Conservation (phyloP, 2,113 vertebrate species). For the Pseudopipra pipra region DNA sequence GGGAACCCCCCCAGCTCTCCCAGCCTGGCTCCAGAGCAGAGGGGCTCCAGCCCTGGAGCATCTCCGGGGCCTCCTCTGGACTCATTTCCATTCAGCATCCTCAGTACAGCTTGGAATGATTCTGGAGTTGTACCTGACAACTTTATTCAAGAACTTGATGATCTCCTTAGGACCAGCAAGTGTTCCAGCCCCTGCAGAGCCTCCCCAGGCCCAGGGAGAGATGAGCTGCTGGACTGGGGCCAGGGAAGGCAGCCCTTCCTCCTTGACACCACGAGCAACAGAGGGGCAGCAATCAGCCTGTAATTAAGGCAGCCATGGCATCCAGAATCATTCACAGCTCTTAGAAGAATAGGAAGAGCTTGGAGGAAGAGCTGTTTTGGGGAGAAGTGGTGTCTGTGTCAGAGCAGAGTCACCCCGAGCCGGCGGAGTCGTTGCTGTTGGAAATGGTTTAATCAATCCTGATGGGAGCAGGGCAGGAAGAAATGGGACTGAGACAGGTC, state of each 20-base stretch:
- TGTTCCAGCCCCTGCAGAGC: rapidly evolving
- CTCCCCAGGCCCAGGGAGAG: not conserved
- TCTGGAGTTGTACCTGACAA: not conserved
- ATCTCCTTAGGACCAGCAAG: not conserved
- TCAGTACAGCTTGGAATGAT: not conserved
- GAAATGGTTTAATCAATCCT: not conserved
- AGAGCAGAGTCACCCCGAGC: not conserved
- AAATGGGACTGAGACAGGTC: not conserved
- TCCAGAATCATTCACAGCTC: not conserved
- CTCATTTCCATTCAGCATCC: not conserved
- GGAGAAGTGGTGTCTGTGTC: not conserved
- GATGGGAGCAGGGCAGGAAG: not conserved
- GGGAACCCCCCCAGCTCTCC: not conserved
- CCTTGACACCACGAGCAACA: not conserved
- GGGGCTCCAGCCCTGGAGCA: not conserved
- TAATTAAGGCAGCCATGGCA: not conserved
- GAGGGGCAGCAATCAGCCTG: not conserved
- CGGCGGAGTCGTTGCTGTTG: not conserved
- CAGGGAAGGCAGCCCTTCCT: not conserved
- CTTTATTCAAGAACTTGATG: not conserved
- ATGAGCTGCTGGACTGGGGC: not conserved
- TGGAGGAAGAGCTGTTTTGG: not conserved
- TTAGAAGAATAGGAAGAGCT: not conserved
- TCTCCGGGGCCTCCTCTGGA: rapidly evolving
- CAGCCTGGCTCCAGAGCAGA: not conserved